These are phyloP conservation scores for Maccullochella peelii DNA, from an alignment of 2,113 vertebrate species.

Conservation along the genomic window DNA sequence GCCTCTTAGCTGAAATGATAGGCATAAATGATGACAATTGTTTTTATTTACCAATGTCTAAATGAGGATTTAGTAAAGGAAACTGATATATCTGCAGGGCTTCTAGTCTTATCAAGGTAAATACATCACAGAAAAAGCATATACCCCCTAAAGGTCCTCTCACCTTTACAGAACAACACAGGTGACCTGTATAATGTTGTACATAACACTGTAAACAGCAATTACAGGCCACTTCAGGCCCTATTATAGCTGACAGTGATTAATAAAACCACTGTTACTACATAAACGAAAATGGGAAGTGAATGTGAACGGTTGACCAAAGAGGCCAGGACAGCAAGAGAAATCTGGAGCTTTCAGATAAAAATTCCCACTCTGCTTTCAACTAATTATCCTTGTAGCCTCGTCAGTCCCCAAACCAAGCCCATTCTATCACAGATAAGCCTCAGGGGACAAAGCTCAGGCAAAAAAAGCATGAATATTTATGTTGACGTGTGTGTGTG, in stretches of 20 bases:
- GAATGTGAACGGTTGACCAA: slow-evolving; percentile 69
- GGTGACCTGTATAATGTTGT: slow-evolving; percentile 56
- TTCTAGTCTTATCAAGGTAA: slow-evolving; percentile 12
- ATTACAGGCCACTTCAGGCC: slow-evolving; percentile 65
- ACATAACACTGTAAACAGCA: slow-evolving; percentile 52
- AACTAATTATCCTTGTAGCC: slow-evolving; percentile 78
- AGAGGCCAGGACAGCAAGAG: slow-evolving; percentile 49
- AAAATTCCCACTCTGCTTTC: slow-evolving; percentile 73
- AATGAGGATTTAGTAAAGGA: slow-evolving; percentile 22
- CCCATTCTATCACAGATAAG: slow-evolving; percentile 74
- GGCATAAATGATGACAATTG: not conserved
- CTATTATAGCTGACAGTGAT: slow-evolving; percentile 77
- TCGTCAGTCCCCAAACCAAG: slow-evolving; percentile 62
- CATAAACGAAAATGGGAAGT: slow-evolving; percentile 58
- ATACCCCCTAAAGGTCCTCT: slow-evolving; percentile 36
- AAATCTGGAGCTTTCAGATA: slow-evolving; percentile 83
- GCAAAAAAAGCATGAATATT: slow-evolving; percentile 74
- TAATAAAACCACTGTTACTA: slow-evolving; percentile 74
- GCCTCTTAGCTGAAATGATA: not conserved
- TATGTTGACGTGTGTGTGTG: slow-evolving; percentile 51
- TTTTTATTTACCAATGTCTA: slow-evolving; percentile 8
- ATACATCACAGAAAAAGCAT: slow-evolving; percentile 7
- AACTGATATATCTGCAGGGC: not conserved
- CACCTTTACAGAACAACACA: slow-evolving; percentile 49
- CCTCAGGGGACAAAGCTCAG: slow-evolving; percentile 71